Percentiles rank a stretch among this genome's conserved stretches.
Evolutionary conservation across 30 jellyfish, hydroid and myxozoan genomes (phyloP).

Genomic region (Cassiopea andromeda): DNA sequence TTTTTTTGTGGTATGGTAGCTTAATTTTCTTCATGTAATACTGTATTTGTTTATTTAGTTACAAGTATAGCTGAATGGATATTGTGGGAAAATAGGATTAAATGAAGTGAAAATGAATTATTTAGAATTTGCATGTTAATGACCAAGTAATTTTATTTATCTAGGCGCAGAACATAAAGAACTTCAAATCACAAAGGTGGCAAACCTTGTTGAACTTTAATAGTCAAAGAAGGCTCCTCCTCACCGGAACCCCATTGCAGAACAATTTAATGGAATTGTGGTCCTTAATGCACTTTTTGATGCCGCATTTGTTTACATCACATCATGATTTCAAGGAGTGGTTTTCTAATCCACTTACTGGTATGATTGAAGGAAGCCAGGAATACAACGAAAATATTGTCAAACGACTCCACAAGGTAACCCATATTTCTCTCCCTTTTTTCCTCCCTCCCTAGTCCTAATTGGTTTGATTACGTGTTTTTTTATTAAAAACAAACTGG

Average conservation of each 20-base stretch:
- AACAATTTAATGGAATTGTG: slow-evolving; percentile 97
- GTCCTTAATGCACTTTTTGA: slow-evolving; percentile 97
- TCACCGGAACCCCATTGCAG: slow-evolving; percentile 98
- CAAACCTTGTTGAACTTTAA: slow-evolving; percentile 89
- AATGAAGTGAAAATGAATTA: too few relatives aligned
- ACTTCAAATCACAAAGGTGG: slow-evolving; percentile 98
- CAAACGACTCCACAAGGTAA: slow-evolving; percentile 87
- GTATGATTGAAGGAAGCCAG: slow-evolving; percentile 98
- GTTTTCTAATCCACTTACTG: slow-evolving; percentile 98
- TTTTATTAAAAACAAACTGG: too few relatives aligned
- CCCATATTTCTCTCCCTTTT: background rate
- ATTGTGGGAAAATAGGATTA: too few relatives aligned
- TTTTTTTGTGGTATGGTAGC: too few relatives aligned
- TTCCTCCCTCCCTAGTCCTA: background rate
- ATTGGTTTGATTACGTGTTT: too few relatives aligned
- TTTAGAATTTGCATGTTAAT: too few relatives aligned
- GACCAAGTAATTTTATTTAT: background rate
- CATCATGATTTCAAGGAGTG: slow-evolving; percentile 99
- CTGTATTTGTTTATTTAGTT: too few relatives aligned
- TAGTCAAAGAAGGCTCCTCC: slow-evolving; percentile 95
- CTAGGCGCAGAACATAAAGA: slow-evolving; percentile 97
- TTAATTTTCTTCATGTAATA: too few relatives aligned
- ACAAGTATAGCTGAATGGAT: too few relatives aligned
- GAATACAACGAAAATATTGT: slow-evolving; percentile 94
- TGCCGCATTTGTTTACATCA: slow-evolving; percentile 95